These are phyloP conservation scores for Dicentrarchus labrax DNA, from an alignment of 2,113 vertebrate species.

Conservation along the genomic window DNA sequence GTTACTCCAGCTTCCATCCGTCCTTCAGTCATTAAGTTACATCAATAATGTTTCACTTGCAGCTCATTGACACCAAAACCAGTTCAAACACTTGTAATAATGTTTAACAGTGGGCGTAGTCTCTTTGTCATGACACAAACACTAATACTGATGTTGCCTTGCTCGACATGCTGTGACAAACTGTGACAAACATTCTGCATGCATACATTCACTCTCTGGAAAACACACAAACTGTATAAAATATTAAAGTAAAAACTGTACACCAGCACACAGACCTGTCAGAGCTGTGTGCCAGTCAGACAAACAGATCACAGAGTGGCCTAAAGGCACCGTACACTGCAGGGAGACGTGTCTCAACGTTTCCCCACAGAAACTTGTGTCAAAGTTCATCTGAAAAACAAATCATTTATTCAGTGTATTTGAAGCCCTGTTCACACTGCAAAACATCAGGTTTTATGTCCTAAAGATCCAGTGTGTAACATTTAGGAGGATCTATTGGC, in stretches of 20 bases:
- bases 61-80: slow-evolving; percentile 23
- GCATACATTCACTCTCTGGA: slow-evolving; percentile 56
- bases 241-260: slow-evolving; percentile 72
- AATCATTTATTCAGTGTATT: neutral
- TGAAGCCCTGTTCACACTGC: slow-evolving; percentile 24
- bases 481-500: too few species aligned
- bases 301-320: neutral
- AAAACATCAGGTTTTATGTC: neutral
- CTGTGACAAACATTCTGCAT: slow-evolving; percentile 50
- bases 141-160: slow-evolving; percentile 28
- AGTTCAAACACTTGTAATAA: slow-evolving; percentile 13
- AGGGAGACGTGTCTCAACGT: neutral
- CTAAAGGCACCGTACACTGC: slow-evolving; percentile 19
- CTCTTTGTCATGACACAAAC: neutral
- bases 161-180: slow-evolving; percentile 35
- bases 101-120: neutral
- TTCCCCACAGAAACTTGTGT: neutral
- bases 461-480: neutral
- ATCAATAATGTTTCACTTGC: neutral
- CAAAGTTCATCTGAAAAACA: neutral
- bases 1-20: neutral
- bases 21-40: neutral
- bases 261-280: slow-evolving; percentile 36
- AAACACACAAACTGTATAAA: slow-evolving; percentile 68
- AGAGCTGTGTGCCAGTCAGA: slow-evolving; percentile 3